Evolutionary conservation across 2,888 invertebrate genomes (phyloP).

Genomic region (Eledona agricola): DNA sequence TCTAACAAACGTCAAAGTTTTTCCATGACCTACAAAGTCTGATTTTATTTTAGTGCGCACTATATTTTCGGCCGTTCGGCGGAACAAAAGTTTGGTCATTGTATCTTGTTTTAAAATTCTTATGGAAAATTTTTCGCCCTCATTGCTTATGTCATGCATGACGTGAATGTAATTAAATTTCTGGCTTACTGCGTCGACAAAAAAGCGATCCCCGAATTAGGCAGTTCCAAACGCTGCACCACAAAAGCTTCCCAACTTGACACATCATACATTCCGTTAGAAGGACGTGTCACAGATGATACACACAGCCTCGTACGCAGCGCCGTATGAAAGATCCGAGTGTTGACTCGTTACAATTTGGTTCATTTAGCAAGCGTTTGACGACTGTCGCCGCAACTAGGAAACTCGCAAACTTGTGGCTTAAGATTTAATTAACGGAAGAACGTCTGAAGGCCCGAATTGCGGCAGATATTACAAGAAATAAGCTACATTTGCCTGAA

Average conservation of each 20-base stretch:
- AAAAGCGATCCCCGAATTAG: constrained; percentile 29
- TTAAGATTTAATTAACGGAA: constrained; percentile 44
- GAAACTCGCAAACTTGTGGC: constrained; percentile 41
- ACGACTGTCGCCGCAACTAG: constrained; percentile 33
- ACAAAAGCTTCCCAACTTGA: constrained; percentile 24
- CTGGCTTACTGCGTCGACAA: constrained; percentile 11
- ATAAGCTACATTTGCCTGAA: constrained; percentile 24
- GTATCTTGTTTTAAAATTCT: too few species aligned
- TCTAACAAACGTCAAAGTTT: too few species aligned
- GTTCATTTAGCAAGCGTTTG: constrained; percentile 32
- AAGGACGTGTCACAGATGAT: constrained; percentile 28
- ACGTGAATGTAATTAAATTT: constrained; percentile 30
- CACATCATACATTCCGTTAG: constrained; percentile 24
- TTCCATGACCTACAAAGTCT: too few species aligned
- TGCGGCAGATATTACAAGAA: constrained; percentile 38
- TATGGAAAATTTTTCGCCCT: too few species aligned
- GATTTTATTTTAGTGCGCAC: too few species aligned
- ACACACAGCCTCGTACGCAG: constrained; percentile 20
- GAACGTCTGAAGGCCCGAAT: constrained; percentile 39
- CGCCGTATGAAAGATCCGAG: constrained; percentile 19
- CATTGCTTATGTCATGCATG: constrained; percentile 1
- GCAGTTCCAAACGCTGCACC: constrained; percentile 20
- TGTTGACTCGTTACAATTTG: constrained; percentile 32
- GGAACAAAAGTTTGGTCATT: too few species aligned
- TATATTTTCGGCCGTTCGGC: too few species aligned